Evolutionary conservation across 2,113 vertebrate genomes (phyloP).

Genomic region (Aptenodytes patagonicus): DNA sequence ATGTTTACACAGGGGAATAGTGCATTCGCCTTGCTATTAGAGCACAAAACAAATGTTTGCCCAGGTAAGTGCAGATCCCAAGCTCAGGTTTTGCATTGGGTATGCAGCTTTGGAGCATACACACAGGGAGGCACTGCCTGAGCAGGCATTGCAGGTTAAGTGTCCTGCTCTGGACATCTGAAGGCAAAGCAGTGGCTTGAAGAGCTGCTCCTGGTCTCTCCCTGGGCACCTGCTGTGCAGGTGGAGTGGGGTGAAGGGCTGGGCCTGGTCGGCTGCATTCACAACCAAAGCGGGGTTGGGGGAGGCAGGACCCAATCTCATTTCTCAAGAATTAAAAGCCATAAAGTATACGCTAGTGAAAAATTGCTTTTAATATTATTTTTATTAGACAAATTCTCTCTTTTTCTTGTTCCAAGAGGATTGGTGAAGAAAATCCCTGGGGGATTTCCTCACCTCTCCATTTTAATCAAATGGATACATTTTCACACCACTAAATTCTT

Average conservation of each 20-base stretch:
- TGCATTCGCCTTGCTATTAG: not conserved
- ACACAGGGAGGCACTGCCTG: not conserved
- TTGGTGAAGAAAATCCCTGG: not conserved
- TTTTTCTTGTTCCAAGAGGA: not conserved
- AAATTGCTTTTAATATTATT: not conserved
- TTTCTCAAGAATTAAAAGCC: not conserved
- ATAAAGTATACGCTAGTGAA: not conserved
- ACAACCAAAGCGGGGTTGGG: not conserved
- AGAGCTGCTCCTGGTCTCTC: not conserved
- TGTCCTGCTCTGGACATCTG: not conserved
- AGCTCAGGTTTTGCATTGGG: not conserved
- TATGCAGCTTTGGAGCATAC: not conserved
- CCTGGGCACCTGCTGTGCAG: not conserved
- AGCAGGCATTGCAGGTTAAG: fast-evolving
- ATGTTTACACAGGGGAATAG: slow-evolving; percentile 24
- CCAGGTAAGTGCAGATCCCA: not conserved
- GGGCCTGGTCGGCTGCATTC: not conserved
- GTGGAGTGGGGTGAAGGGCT: fast-evolving
- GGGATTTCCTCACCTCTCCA: not conserved
- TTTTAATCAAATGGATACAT: not conserved
- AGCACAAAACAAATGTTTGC: slow-evolving; percentile 51
- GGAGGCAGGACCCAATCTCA: not conserved
- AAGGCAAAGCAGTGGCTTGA: not conserved
- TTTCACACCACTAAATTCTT: not conserved
- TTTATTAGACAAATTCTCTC: not conserved